Evolutionary conservation across 2,113 vertebrate species (phyloP).

Genomic region (Corydoras maculifer): DNA sequence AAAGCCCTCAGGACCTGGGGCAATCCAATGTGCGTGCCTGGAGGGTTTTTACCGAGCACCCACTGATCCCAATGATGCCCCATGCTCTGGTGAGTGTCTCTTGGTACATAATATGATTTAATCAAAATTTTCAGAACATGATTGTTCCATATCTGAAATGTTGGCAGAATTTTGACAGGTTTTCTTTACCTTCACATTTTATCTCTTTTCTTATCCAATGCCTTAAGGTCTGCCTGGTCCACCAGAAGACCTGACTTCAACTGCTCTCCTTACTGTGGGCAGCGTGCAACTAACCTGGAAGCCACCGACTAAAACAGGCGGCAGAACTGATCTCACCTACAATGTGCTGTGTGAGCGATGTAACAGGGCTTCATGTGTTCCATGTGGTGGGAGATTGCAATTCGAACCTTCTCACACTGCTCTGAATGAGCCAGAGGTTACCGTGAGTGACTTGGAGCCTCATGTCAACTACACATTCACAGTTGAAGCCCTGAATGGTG

Average conservation of each 20-base stretch:
- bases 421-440: conserved; percentile 61
- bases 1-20: conserved; percentile 56
- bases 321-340: conserved; percentile 77
- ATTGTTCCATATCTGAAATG: no score
- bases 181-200: background rate
- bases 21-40: conserved; percentile 70
- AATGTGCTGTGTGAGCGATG: conserved; percentile 77
- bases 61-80: conserved; percentile 52
- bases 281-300: conserved; percentile 80
- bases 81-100: conserved; percentile 77
- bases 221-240: conserved; percentile 75
- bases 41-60: conserved; percentile 77
- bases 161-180: no score
- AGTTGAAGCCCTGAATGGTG: conserved; percentile 78
- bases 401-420: conserved; percentile 60
- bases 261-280: conserved; percentile 65
- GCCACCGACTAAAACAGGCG: conserved; percentile 70
- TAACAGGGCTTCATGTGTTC: conserved; percentile 63
- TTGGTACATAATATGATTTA: background rate
- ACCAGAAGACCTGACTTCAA: conserved; percentile 66
- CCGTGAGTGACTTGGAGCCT: conserved; percentile 75
- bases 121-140: background rate
- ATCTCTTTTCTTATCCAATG: background rate
- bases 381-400: conserved; percentile 71
- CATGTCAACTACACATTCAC: conserved; percentile 91